Evolutionary conservation across 2,888 invertebrate species (phyloP), one percentile per base, ranked within the genome.

Genomic region (Ectropis crepuscularia): DNA sequence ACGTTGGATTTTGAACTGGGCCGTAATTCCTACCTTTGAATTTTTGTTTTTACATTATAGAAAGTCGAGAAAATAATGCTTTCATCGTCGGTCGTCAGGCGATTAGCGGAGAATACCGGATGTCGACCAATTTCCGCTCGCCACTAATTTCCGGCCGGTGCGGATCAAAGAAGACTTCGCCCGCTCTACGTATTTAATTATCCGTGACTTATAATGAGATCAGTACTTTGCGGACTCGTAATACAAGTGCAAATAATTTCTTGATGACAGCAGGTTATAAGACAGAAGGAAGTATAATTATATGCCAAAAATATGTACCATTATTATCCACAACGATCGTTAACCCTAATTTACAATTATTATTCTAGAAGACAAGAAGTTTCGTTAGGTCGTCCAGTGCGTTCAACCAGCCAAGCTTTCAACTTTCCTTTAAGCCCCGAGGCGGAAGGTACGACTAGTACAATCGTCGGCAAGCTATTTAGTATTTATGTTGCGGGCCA

Each of bases 101-200:
- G 54, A 54, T 59, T 53, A 54, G 43, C 28, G 43, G 43, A 50
- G 49, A 42, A 55, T 39, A n/a, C 41, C 51, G 51, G 51, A 51
- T 42, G 38, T 39, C 49, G 45, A 37, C 49, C 49, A 49, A 49
- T 28, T 61, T 39, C 11, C 45, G 6, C 37, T 6, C 53, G 37
- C 49, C n/a, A 37, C 53, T 50, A 54, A 61, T 49, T 49, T 54
- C 53, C 60, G 60, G n/a, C 11, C 16, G 43, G 10, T 55, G 39
- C 39, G 49, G 54, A 61, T 55, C 49, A 61, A 61, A 61, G 54
- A 12, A 12, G 43, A 7, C 45, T 54, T 50, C 43, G 28, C 39
- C 50, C 39, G 49, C 54, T 54, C n/a, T 4, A 60, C 37, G 49
- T 12, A 10, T 53, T 47, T 53, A 47, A 48, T 58, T 50, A 51